Conservation (phyloP, 2,888 invertebrate genomes). For the Tortrix viridana region DNA sequence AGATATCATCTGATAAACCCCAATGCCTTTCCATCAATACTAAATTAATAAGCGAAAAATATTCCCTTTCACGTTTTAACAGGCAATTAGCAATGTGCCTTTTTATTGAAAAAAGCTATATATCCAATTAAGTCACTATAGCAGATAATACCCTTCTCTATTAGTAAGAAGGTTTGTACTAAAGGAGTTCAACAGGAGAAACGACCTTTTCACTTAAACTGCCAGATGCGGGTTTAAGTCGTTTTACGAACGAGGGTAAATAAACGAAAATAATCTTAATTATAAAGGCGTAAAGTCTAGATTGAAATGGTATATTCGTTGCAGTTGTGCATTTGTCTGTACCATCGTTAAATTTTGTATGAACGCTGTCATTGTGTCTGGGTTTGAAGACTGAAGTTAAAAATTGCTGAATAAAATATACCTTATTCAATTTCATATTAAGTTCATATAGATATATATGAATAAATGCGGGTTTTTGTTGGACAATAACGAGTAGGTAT, state of each 20-base stretch:
- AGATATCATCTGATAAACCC: slow-evolving; percentile 7
- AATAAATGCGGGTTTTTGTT: no score
- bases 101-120: no score
- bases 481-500: no score
- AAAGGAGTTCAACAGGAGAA: no score
- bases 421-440: no score
- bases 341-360: slow-evolving; percentile 70
- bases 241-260: not conserved
- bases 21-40: slow-evolving; percentile 30
- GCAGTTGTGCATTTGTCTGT: slow-evolving; percentile 65
- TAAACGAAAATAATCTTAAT: slow-evolving; percentile 42
- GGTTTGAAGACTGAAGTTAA: slow-evolving; percentile 6
- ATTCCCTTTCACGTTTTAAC: slow-evolving; percentile 57
- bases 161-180: no score
- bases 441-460: no score
- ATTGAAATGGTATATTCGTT: slow-evolving; percentile 47
- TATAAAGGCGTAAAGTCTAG: not conserved
- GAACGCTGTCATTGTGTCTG: slow-evolving; percentile 50
- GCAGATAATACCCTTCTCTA: no score
- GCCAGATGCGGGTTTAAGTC: no score
- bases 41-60: slow-evolving; percentile 61
- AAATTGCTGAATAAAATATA: no score
- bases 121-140: no score
- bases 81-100: slow-evolving; percentile 61
- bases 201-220: no score